A percentile compares a stretch with the other conserved stretches of the same genome.
Evolutionary conservation across 92 coral and sea anemone genomes (phyloP).

Genomic region (Anthopleura xanthogrammica): DNA sequence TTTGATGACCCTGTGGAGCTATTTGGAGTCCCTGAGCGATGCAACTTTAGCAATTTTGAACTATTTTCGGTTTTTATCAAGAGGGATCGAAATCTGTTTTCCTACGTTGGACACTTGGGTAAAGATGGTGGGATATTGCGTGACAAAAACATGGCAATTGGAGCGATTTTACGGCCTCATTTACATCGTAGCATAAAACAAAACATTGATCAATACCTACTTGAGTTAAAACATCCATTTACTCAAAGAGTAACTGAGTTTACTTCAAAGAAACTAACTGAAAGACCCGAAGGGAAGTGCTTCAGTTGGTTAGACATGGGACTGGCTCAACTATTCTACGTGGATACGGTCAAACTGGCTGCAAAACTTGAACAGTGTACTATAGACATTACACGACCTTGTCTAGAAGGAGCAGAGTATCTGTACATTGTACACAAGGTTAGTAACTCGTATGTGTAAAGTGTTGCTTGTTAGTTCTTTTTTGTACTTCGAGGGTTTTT

Average conservation of each 20-base stretch:
- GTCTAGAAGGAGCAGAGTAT: slow-evolving; percentile 46
- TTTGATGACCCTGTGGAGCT: slow-evolving; percentile 60
- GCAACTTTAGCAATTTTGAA: slow-evolving; percentile 42
- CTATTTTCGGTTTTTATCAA: slow-evolving; percentile 73
- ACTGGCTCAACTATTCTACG: slow-evolving; percentile 54
- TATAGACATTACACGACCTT: slow-evolving; percentile 33
- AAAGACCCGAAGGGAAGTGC: slow-evolving; percentile 73
- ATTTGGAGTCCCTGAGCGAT: slow-evolving; percentile 56
- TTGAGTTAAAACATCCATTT: slow-evolving; percentile 57
- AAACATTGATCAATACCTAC: slow-evolving; percentile 52
- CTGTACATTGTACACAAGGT: slow-evolving; percentile 71
- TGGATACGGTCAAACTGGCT: slow-evolving; percentile 61
- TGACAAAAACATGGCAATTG: slow-evolving; percentile 35
- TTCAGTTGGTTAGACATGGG: slow-evolving; percentile 87
- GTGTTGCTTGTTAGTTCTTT: no score
- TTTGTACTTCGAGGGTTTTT: no score
- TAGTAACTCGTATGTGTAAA: background rate
- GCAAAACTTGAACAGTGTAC: slow-evolving; percentile 45
- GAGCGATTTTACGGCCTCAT: slow-evolving; percentile 60
- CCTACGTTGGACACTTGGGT: slow-evolving; percentile 63
- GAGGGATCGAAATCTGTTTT: slow-evolving; percentile 38
- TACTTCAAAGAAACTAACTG: slow-evolving; percentile 32
- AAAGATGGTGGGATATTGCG: slow-evolving; percentile 67
- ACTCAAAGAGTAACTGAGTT: slow-evolving; percentile 59
- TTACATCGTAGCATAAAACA: slow-evolving; percentile 69